phyloP scores from a whole-genome alignment of 1,140 invertebrate genomes.

The Aethina tumida region DNA sequence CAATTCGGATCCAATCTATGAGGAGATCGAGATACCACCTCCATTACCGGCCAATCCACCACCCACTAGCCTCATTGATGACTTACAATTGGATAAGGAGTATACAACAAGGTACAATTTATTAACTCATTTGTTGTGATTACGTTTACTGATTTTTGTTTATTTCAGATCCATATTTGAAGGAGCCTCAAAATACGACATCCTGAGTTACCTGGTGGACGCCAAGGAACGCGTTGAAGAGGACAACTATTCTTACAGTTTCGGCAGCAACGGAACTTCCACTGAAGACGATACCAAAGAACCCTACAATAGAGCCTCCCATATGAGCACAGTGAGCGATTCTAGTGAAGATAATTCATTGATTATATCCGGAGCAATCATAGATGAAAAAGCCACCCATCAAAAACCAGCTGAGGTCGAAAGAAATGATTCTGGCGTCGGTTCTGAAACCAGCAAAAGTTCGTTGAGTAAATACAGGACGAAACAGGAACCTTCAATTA shows the following conservation, averaged over 20 bases:
- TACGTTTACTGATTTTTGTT: slow-evolving; percentile 12
- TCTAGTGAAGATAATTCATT: slow-evolving; percentile 59
- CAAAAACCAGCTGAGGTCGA: slow-evolving; percentile 60
- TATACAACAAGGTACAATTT: slow-evolving; percentile 39
- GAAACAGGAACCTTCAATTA: slow-evolving; percentile 39
- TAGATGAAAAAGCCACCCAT: slow-evolving; percentile 38
- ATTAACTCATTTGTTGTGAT: slow-evolving; percentile 2
- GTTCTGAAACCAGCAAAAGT: slow-evolving; percentile 84
- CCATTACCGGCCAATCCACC: slow-evolving; percentile 65
- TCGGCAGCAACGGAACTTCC: slow-evolving; percentile 41
- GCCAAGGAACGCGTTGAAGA: slow-evolving; percentile 62
- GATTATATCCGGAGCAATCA: slow-evolving; percentile 43
- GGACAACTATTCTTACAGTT: slow-evolving; percentile 49
- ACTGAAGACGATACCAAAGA: slow-evolving; percentile 47
- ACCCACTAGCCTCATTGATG: slow-evolving; percentile 49
- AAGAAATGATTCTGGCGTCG: slow-evolving; percentile 86
- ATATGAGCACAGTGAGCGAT: slow-evolving; percentile 52
- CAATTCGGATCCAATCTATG: slow-evolving; percentile 73
- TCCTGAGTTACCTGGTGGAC: slow-evolving; percentile 77
- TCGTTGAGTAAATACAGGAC: slow-evolving; percentile 60
- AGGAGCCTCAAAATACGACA: slow-evolving; percentile 78
- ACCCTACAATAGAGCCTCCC: slow-evolving; percentile 39
- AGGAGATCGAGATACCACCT: slow-evolving; percentile 76
- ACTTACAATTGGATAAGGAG: slow-evolving; percentile 45
- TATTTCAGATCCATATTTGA: slow-evolving; percentile 61